A percentile compares a stretch with the other conserved stretches of the same genome.
Evolutionary conservation across 2,888 invertebrate genomes (phyloP).

Genomic region (Tricholauxania praeusta): DNA sequence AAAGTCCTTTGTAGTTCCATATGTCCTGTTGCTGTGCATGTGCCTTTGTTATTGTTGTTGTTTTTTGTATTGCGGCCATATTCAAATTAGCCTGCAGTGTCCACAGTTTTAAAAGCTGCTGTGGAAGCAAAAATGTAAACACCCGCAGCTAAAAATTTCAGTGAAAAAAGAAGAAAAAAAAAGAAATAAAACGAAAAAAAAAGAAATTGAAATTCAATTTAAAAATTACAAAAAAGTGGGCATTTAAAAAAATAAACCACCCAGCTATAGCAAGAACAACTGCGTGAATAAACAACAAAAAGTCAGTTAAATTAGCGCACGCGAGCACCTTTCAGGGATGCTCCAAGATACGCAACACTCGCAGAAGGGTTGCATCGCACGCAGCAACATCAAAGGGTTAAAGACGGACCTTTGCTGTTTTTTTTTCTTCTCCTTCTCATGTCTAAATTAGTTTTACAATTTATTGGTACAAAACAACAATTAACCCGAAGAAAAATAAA

Average conservation of each 20-base stretch:
- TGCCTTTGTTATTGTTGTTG: slow-evolving; percentile 16
- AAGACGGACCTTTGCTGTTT: slow-evolving; percentile 17
- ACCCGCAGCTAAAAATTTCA: slow-evolving; percentile 27
- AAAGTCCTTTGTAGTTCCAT: slow-evolving; percentile 10
- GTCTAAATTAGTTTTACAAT: slow-evolving; percentile 63
- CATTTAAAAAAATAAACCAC: slow-evolving; percentile 2
- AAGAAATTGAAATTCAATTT: slow-evolving; percentile 40
- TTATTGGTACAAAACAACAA: slow-evolving; percentile 52
- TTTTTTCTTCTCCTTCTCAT: not conserved
- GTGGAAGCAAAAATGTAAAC: slow-evolving; percentile 16
- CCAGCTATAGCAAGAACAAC: slow-evolving; percentile 2
- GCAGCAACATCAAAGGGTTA: slow-evolving; percentile 45
- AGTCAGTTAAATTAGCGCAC: slow-evolving; percentile 46
- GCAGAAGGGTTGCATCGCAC: slow-evolving; percentile 39
- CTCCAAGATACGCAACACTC: slow-evolving; percentile 2
- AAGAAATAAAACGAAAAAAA: slow-evolving; percentile 5
- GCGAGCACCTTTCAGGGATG: slow-evolving; percentile 30
- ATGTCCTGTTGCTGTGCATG: slow-evolving; percentile 13
- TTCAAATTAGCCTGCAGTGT: slow-evolving; percentile 29
- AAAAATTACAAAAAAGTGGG: slow-evolving; percentile 31
- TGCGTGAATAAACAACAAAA: slow-evolving; percentile 18
- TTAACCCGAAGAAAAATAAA: not conserved
- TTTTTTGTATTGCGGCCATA: slow-evolving; percentile 13
- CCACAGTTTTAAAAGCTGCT: slow-evolving; percentile 15
- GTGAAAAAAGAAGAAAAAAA: not conserved